Conservation (phyloP, 2,113 vertebrate species). For the Solea solea region DNA sequence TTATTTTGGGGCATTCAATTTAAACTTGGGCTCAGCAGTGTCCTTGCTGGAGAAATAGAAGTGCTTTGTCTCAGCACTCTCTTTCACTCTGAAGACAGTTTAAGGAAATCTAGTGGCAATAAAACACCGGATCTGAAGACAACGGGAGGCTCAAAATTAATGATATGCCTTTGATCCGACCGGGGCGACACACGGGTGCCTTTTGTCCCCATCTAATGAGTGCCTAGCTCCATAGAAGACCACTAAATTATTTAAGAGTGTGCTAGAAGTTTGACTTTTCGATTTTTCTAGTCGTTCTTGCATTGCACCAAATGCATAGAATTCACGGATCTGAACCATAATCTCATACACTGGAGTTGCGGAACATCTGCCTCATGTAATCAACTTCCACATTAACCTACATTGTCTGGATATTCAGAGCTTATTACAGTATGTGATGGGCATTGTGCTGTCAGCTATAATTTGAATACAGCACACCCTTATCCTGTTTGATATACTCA, state of each 20-base stretch:
- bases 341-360: background rate
- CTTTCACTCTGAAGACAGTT: constrained; percentile 64
- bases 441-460: constrained; percentile 25
- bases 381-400: constrained; percentile 28
- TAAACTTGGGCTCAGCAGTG: constrained; percentile 65
- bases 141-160: constrained; percentile 55
- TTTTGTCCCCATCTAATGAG: constrained; percentile 66
- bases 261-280: constrained; percentile 38
- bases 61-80: constrained; percentile 65
- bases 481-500: constrained; percentile 41
- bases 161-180: constrained; percentile 69
- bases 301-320: constrained; percentile 9
- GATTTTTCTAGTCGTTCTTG: constrained; percentile 15
- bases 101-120: constrained; percentile 59
- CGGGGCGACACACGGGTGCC: constrained; percentile 22
- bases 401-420: constrained; percentile 18
- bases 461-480: constrained; percentile 34
- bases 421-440: constrained; percentile 8
- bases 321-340: constrained; percentile 15
- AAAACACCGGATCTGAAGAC: constrained; percentile 56
- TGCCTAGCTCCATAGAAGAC: constrained; percentile 36
- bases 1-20: constrained; percentile 79
- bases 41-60: constrained; percentile 59
- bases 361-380: too few species aligned
- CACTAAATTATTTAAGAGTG: constrained; percentile 54